Evolutionary conservation across 2,113 vertebrate species (phyloP), one percentile per base, ranked within the genome.

Genomic region (Urocynchramus pylzowi): DNA sequence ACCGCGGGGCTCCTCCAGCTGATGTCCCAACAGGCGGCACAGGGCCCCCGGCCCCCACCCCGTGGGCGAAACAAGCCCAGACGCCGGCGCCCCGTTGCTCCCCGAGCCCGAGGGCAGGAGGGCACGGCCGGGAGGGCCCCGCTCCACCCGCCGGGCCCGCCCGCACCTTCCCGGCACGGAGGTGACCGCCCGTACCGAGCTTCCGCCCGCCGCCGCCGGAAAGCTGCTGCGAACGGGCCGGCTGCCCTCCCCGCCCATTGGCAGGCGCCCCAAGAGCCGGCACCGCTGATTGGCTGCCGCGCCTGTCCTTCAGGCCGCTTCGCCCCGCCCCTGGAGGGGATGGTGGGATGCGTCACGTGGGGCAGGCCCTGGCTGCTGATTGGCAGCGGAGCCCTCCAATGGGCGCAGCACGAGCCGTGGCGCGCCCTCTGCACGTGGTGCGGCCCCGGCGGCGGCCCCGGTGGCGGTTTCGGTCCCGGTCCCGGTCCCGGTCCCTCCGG

Each of bases 201-300:
- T 49, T 79, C 90, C 85, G 57, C 4, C 5, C 16, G 4, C 3
- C 3, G 16, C 37, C 2, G 4, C 53, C 54, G 80, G 84, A 89
- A 54, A 0, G 0, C 49, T 0, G 19, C 5, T 2, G 0, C 3
- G 0, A 7, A 9, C 5, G 3, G 18, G 0, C 3, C 15, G 2
- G 4, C 10, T 16, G 0, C 2, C 1, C 21, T 12, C 49, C 7
- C 27, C 30, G 16, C 19, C 35, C 9, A 89, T 80, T 91, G 84
- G 82, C 11, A 3, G 2, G 2, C 6, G 4, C 4, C 2, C 5
- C 3, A 3, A 6, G 6, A 1, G 1, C 19, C 5, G 10, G 5
- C 49, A 6, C 1, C 3, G 8, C 61, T 42, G 60, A 96, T 13
- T 97, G 92, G 94, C 2, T 10, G 7, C 0, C 1, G 3, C 1